phyloP scores from a whole-genome alignment of 2,113 vertebrate genomes.

The Vidua macroura region DNA sequence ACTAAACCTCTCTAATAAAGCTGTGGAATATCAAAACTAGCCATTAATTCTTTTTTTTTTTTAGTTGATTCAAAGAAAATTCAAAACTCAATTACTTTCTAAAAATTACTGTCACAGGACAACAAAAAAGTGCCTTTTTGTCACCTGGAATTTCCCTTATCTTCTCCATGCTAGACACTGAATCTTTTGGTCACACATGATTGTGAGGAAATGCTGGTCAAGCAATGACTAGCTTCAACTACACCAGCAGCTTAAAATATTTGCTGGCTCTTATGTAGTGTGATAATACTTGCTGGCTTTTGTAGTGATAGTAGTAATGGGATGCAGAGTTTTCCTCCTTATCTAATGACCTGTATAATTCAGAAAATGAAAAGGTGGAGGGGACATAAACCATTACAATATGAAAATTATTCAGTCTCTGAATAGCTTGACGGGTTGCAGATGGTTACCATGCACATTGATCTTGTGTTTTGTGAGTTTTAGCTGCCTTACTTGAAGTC shows the following conservation, averaged over 20 bases:
- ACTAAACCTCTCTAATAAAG: background rate
- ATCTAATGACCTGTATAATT: background rate
- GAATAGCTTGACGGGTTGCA: background rate
- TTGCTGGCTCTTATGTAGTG: background rate
- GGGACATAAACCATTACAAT: background rate
- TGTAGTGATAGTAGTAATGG: background rate
- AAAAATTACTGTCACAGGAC: background rate
- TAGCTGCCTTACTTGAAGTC: background rate
- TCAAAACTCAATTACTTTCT: background rate
- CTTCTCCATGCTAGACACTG: background rate
- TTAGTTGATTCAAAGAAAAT: background rate
- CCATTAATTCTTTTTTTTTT: background rate
- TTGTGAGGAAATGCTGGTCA: background rate
- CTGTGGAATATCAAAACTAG: background rate
- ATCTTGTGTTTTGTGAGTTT: background rate
- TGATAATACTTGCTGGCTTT: background rate
- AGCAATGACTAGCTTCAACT: background rate
- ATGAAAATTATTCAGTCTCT: background rate
- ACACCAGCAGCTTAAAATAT: background rate
- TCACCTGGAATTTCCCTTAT: background rate
- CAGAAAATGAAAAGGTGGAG: background rate
- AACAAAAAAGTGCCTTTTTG: background rate
- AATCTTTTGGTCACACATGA: background rate
- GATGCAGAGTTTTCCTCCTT: background rate
- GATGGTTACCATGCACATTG: background rate